Conservation (phyloP, 2,888 invertebrate genomes). For the Euspilapteryx auroguttella region DNA sequence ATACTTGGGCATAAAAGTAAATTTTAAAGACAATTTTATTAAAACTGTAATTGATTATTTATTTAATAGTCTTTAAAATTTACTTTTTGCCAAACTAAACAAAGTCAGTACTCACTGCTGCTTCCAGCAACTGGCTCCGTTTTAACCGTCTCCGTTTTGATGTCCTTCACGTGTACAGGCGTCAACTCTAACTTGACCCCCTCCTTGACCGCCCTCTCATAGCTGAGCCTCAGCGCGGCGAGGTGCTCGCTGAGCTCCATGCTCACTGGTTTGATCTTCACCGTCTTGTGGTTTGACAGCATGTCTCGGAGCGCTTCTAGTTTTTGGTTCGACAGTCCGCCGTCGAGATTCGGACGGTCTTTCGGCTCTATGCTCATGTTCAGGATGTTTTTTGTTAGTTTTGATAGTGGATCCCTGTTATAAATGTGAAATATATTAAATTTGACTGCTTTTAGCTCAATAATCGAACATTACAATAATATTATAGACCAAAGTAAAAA, state of each 20-base stretch:
- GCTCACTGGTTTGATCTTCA: conserved; percentile 51
- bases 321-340: conserved; percentile 47
- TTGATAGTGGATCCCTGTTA: conserved; percentile 46
- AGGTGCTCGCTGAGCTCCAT: conserved; percentile 40
- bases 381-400: conserved; percentile 49
- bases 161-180: conserved; percentile 3
- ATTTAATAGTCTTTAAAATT: too few species aligned
- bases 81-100: too few species aligned
- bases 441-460: too few species aligned
- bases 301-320: conserved; percentile 48
- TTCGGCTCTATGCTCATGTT: conserved; percentile 52
- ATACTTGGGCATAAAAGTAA: too few species aligned
- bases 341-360: conserved; percentile 26
- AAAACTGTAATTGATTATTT: too few species aligned
- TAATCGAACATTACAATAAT: too few species aligned
- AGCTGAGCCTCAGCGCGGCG: conserved; percentile 27
- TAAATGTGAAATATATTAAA: too few species aligned
- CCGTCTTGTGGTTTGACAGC: conserved; percentile 50
- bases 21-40: too few species aligned
- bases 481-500: too few species aligned
- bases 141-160: conserved; percentile 7
- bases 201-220: conserved; percentile 30
- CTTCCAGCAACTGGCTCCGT: conserved; percentile 8
- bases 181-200: too few species aligned
- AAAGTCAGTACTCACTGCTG: conserved; percentile 10